A percentile compares a stretch with the other conserved stretches of the same genome.
Conservation (phyloP, 2,888 invertebrate species). For the Adineta ricciae region DNA sequence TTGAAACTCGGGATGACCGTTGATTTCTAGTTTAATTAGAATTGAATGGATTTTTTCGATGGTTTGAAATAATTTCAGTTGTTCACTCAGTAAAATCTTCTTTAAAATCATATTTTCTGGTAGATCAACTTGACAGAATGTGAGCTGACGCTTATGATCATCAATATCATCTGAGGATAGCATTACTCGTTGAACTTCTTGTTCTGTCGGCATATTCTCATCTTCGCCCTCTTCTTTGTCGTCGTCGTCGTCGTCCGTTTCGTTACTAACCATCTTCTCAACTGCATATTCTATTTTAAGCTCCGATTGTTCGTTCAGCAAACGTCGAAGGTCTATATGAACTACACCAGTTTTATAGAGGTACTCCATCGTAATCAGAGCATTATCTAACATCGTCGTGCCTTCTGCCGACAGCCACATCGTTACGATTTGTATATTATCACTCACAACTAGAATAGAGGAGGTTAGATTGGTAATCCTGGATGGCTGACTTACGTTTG, state of each 20-base stretch:
- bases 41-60: background rate
- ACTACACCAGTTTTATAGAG: background rate
- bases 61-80: background rate
- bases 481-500: background rate
- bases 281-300: background rate
- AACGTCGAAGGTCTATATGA: background rate
- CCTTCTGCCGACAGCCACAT: background rate
- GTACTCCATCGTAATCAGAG: background rate
- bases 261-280: background rate
- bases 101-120: background rate
- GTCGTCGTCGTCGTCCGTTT: background rate
- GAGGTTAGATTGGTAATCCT: no score
- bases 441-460: background rate
- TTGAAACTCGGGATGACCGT: background rate
- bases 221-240: background rate
- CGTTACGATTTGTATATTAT: background rate
- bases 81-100: constrained; percentile 6
- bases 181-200: background rate
- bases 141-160: constrained; percentile 17
- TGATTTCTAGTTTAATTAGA: background rate
- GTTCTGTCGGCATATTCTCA: no score
- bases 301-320: background rate
- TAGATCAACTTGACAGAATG: constrained; percentile 13
- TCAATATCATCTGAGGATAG: background rate
- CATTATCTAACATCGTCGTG: background rate